A percentile compares a stretch with the other conserved stretches of the same genome.
Conservation (phyloP, 2,113 vertebrate species). For the Hiodon tergisus region DNA sequence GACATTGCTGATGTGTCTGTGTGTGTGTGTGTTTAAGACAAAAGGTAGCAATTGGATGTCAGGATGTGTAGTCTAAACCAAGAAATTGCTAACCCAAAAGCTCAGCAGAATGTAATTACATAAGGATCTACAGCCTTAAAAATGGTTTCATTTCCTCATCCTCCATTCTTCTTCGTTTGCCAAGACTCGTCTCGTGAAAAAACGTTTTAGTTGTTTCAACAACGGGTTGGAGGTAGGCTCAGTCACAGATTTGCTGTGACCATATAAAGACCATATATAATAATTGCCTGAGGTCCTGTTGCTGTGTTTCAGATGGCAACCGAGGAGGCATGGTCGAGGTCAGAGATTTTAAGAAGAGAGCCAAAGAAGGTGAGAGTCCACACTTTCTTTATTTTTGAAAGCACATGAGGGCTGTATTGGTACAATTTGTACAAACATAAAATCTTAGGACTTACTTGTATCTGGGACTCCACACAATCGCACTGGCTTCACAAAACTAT, state of each 20-base stretch:
- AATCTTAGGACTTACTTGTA: slow-evolving; percentile 40
- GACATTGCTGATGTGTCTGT: neutral
- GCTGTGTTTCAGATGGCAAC: slow-evolving; percentile 69
- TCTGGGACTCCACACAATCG: slow-evolving; percentile 41
- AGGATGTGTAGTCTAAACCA: neutral
- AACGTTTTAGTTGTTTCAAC: neutral
- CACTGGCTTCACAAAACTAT: slow-evolving; percentile 47
- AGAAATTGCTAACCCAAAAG: too few relatives aligned
- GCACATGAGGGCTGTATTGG: slow-evolving; percentile 25
- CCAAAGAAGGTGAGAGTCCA: slow-evolving; percentile 80
- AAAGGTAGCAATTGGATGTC: neutral
- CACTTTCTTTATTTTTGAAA: slow-evolving; percentile 24
- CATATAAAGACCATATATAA: neutral
- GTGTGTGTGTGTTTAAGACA: slow-evolving; percentile 6
- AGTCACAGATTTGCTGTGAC: too few relatives aligned
- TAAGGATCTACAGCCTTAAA: too few relatives aligned
- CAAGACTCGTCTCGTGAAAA: neutral
- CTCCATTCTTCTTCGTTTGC: neutral
- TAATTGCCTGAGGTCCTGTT: too few relatives aligned
- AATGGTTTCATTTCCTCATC: neutral
- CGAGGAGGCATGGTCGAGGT: slow-evolving; percentile 84
- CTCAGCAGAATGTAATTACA: too few relatives aligned
- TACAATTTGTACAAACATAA: slow-evolving; percentile 40
- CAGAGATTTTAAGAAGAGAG: slow-evolving; percentile 87
- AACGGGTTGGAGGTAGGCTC: too few relatives aligned